Evolutionary conservation across 2,113 vertebrate species (phyloP).

Genomic region (Odocoileus virginianus): DNA sequence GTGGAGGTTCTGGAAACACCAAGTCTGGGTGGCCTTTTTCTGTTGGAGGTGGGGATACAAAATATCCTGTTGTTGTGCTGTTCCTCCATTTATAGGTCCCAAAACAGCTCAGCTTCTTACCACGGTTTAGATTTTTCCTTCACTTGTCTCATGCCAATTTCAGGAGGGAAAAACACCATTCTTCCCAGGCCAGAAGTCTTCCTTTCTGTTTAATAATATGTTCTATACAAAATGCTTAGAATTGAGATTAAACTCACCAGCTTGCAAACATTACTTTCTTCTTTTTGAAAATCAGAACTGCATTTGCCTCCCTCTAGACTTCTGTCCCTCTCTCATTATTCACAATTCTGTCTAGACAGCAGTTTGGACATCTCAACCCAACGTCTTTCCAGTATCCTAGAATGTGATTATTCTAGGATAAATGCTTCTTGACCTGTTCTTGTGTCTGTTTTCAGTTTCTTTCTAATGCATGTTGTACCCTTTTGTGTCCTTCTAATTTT

Average conservation of each 20-base stretch:
- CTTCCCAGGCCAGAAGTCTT: neutral
- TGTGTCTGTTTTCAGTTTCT: slow-evolving; percentile 9
- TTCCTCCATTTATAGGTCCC: neutral
- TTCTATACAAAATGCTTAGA: neutral
- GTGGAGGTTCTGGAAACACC: neutral
- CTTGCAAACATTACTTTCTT: slow-evolving; percentile 7
- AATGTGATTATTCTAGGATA: slow-evolving; percentile 43
- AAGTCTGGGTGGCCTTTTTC: neutral
- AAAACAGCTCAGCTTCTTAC: neutral
- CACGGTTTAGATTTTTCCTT: neutral
- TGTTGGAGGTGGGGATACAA: neutral
- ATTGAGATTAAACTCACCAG: slow-evolving; percentile 33
- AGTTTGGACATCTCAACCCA: slow-evolving; percentile 50
- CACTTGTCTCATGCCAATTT: neutral
- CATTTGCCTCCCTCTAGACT: neutral
- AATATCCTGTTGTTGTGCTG: neutral
- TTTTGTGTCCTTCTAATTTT: slow-evolving; percentile 39
- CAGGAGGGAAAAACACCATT: neutral
- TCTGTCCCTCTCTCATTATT: slow-evolving; percentile 22
- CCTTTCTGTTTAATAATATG: neutral
- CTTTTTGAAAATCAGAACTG: neutral
- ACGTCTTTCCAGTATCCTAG: slow-evolving; percentile 29
- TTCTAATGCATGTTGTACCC: neutral
- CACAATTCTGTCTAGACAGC: slow-evolving; percentile 47
- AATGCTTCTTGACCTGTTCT: slow-evolving; percentile 29